phyloP scores from a whole-genome alignment of 2,113 vertebrate genomes.

The Callipepla squamata region DNA sequence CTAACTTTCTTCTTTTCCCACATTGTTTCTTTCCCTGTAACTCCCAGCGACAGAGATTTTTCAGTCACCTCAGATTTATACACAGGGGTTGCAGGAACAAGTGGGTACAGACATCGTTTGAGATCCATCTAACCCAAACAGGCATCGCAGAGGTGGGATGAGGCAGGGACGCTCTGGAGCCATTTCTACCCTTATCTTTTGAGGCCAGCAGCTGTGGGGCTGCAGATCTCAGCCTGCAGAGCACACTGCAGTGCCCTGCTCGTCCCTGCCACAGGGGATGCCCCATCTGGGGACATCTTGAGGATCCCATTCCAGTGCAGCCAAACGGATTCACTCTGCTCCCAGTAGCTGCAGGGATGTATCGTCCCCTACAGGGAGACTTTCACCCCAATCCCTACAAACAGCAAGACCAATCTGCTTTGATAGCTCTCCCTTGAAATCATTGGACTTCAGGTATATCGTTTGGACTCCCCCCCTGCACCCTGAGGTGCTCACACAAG shows the following conservation, averaged over 20 bases:
- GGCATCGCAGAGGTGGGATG: rapidly evolving
- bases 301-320: not conserved
- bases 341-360: not conserved
- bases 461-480: rapidly evolving
- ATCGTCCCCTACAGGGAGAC: not conserved
- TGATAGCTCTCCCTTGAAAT: not conserved
- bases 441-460: rapidly evolving
- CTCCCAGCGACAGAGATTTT: not conserved
- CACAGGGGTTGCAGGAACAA: not conserved
- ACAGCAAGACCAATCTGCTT: not conserved
- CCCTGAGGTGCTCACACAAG: rapidly evolving
- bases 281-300: not conserved
- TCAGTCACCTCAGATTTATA: not conserved
- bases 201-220: not conserved
- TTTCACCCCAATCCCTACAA: not conserved
- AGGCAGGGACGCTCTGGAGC: rapidly evolving
- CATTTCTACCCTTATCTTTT: rapidly evolving
- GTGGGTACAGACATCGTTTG: not conserved
- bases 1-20: not conserved
- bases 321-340: rapidly evolving
- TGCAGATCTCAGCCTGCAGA: not conserved
- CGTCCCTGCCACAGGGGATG: no score
- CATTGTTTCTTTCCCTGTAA: not conserved
- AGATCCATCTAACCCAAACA: rapidly evolving
- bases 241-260: no score